Conservation (phyloP, 2,113 vertebrate species). For the Diadophis punctatus region DNA sequence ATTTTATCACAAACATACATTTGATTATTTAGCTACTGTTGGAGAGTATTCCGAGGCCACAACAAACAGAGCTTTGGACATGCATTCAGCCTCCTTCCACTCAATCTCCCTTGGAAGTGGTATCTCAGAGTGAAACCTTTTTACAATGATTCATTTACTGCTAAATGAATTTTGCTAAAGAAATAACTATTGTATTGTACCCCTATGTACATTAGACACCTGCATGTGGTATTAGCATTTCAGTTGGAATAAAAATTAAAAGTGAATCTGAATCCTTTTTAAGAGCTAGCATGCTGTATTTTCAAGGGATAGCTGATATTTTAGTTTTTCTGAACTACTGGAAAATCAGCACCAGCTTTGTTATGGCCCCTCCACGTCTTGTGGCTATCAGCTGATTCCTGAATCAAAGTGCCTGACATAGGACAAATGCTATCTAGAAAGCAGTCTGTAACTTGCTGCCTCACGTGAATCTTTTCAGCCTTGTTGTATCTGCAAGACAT, state of each 20-base stretch:
- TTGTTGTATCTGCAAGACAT: slow-evolving; percentile 19
- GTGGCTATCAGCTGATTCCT: not conserved
- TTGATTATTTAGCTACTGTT: not conserved
- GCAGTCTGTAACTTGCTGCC: slow-evolving; percentile 28
- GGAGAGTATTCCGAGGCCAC: not conserved
- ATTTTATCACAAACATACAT: not conserved
- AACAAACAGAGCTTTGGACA: not conserved
- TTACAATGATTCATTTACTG: not conserved
- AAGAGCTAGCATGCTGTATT: not conserved
- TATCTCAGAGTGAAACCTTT: not conserved
- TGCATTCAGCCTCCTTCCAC: not conserved
- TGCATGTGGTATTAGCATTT: not conserved
- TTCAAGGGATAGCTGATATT: not conserved
- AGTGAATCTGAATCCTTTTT: not conserved
- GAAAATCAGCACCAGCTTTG: not conserved
- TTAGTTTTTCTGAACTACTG: not conserved
- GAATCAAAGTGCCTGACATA: not conserved
- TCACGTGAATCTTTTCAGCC: not conserved
- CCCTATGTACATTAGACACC: not conserved
- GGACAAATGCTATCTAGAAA: not conserved
- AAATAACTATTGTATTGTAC: not conserved
- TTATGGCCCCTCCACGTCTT: not conserved
- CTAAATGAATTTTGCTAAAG: not conserved
- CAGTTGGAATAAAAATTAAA: not conserved
- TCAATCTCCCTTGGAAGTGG: not conserved